Evolutionary conservation across 2,888 invertebrate species (phyloP), one percentile per base, ranked within the genome.

Genomic region (Busseola fusca): DNA sequence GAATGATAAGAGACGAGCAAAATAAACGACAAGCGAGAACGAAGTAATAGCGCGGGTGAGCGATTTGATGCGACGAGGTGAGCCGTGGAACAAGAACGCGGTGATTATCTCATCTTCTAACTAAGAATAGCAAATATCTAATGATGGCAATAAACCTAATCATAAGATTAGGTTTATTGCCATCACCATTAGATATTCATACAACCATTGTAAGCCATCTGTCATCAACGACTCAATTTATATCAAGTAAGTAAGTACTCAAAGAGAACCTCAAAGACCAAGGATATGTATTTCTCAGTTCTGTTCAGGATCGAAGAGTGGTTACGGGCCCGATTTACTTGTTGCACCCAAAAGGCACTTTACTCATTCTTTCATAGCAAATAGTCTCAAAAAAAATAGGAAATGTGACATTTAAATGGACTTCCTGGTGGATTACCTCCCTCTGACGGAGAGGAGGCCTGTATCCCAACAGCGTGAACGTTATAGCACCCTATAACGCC

Each of bases 61-160:
- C 34, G 34, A 34, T 34, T 34, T 4, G 34, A 34, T 34, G 34
- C 34, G 34, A 34, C n/a, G n/a, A n/a, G n/a, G n/a, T n/a, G n/a
- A n/a, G n/a, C n/a, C n/a, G n/a, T n/a, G n/a, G n/a, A n/a, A n/a
- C n/a, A n/a, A n/a, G n/a, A n/a, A n/a, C n/a, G n/a, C n/a, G n/a
- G 9, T 3, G 30, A 50, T 73, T 40, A 74, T 72, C 45, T 40
- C 57, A 30, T 42, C 25, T 42, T 42, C 7, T 34, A 52, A 58
- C 10, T 40, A 69, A 25, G 4, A 34, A 52, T 18, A 18, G 25
- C 16, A 67, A 69, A 25, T 56, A 30, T 56, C 1, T n/a, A 34
- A 40, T 25, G 2, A 48, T 4, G 16, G 21, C 18, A 21, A 34
- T 50, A 25, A 40, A 73, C 18, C 3, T 48, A 42, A 66, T 66